Conservation (phyloP, 1,140 invertebrate genomes). For the Orius insidiosus region DNA sequence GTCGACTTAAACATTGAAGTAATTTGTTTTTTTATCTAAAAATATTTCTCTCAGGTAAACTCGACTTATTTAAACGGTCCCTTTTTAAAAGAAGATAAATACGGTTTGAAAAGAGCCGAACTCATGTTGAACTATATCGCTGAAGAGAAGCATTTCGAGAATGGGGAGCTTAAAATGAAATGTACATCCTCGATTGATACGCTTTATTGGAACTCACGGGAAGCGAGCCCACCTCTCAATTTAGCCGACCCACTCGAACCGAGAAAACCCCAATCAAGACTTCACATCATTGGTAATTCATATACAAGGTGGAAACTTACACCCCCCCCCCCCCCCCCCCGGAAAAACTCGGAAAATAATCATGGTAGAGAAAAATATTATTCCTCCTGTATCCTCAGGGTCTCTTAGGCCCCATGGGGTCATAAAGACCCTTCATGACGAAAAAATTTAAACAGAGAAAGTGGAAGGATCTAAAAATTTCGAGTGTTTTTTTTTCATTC, state of each 20-base stretch:
- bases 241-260: conserved; percentile 4
- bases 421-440: too few species aligned
- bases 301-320: too few species aligned
- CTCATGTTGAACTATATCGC: background rate
- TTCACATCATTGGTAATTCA: conserved; percentile 5
- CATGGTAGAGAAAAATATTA: too few species aligned
- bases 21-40: background rate
- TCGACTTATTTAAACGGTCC: conserved; percentile 5
- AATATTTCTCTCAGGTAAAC: conserved; percentile 1
- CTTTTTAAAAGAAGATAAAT: background rate
- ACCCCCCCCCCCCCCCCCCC: too few species aligned
- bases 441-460: too few species aligned
- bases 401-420: too few species aligned
- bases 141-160: conserved; percentile 2
- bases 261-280: conserved; percentile 3
- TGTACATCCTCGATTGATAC: conserved; percentile 8
- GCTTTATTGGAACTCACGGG: conserved; percentile 5
- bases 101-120: conserved; percentile 7
- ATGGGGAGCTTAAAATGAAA: conserved; percentile 7
- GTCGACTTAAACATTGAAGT: conserved; percentile 17
- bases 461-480: too few species aligned
- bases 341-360: too few species aligned
- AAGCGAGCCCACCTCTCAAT: background rate
- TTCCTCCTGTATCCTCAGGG: too few species aligned
- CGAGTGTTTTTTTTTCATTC: too few species aligned